Percentiles rank a stretch among this genome's conserved stretches.
These are phyloP conservation scores for cat (Felis catus) DNA, from an alignment of 2,113 vertebrate genomes.

Conservation along the genomic window DNA sequence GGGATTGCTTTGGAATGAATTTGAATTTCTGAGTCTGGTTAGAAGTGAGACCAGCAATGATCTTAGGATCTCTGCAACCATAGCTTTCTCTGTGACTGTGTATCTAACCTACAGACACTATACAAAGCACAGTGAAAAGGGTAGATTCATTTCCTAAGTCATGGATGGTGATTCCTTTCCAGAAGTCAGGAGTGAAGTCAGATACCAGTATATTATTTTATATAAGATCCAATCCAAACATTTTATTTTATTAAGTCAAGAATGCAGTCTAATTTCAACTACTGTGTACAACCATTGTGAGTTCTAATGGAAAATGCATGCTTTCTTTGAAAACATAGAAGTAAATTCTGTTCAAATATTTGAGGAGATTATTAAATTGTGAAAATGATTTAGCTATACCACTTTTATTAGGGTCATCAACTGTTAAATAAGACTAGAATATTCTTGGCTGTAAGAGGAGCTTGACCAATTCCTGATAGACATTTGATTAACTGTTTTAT, in stretches of 20 bases:
- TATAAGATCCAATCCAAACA: background rate
- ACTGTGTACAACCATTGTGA: background rate
- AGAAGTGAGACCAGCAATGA: background rate
- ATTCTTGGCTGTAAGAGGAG: background rate
- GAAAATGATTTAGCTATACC: background rate
- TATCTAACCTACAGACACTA: background rate
- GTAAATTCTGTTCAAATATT: background rate
- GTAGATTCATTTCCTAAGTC: background rate
- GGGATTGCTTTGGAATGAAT: background rate
- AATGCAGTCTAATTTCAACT: background rate
- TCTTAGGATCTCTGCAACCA: background rate
- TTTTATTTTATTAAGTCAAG: conserved; percentile 2
- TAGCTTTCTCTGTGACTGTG: background rate
- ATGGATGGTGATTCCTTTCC: background rate
- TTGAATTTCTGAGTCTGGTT: background rate
- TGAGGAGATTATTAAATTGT: conserved; percentile 8
- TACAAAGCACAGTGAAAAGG: background rate
- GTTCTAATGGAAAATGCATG: background rate
- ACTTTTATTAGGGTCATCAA: background rate
- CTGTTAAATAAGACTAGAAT: background rate
- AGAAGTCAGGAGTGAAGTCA: background rate
- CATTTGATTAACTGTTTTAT: background rate
- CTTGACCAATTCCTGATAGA: background rate
- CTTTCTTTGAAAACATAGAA: background rate
- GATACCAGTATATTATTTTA: background rate